Conservation (phyloP, 2,797 vertebrate species). For the Pseudocheirus occidentalis region DNA sequence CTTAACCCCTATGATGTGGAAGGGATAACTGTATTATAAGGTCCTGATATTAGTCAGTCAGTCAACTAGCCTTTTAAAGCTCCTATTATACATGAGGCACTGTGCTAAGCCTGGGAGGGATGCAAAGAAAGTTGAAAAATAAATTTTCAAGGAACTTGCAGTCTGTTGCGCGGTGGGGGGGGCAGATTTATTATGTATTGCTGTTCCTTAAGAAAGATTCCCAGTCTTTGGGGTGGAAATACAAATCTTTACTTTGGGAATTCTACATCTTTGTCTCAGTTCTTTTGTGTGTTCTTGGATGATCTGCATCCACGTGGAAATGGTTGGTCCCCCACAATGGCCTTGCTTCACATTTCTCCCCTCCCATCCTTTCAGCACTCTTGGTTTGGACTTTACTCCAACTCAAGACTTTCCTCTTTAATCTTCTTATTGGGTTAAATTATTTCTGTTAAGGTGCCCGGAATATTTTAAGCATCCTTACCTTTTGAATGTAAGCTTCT, state of each 20-base stretch:
- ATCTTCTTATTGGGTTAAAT: constrained; percentile 66
- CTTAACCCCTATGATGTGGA: background rate
- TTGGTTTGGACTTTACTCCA: constrained; percentile 58
- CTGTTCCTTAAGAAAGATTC: background rate
- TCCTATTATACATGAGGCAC: background rate
- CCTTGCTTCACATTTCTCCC: constrained; percentile 5
- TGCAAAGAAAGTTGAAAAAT: background rate
- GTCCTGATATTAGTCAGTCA: background rate
- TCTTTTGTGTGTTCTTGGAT: background rate
- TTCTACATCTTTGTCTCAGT: background rate
- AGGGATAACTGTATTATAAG: background rate
- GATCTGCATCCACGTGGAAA: background rate
- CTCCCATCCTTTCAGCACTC: constrained; percentile 51
- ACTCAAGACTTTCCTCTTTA: background rate
- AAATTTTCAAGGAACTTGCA: background rate
- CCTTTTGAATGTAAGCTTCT: constrained; percentile 62
- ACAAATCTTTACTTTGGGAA: constrained; percentile 17
- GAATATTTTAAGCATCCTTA: constrained; percentile 64
- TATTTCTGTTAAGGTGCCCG: constrained; percentile 61
- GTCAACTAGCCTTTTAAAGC: background rate
- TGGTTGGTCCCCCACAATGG: background rate
- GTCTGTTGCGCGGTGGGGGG: too few species aligned
- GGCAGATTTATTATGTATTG: too few species aligned
- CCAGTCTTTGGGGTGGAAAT: background rate
- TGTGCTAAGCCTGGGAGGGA: background rate